Conservation (phyloP, 2,797 vertebrate species). For the Aphelocoma californica region DNA sequence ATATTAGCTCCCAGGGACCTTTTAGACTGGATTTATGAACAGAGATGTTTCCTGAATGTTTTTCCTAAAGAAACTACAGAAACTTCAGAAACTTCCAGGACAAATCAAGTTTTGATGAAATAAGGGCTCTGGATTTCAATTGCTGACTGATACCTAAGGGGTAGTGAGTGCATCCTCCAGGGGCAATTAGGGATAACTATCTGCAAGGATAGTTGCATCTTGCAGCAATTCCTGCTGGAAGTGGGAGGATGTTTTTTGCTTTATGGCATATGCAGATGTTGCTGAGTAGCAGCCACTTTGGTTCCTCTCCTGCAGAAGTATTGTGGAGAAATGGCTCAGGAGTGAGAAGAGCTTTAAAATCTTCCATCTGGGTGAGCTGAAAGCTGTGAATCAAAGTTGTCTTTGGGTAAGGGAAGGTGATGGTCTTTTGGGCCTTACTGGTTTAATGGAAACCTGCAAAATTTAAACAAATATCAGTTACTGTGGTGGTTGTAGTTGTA, state of each 20-base stretch:
- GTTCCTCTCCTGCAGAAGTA: not conserved
- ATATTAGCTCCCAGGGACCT: conserved; percentile 15
- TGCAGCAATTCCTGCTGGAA: not conserved
- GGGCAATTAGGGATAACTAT: not conserved
- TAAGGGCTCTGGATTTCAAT: not conserved
- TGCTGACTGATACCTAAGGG: not conserved
- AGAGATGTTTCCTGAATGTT: not conserved
- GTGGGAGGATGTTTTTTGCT: not conserved
- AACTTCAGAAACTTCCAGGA: too few species aligned
- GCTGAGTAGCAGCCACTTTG: not conserved
- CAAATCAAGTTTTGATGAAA: conserved; percentile 7
- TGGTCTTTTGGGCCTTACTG: not conserved
- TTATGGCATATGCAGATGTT: not conserved
- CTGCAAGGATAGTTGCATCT: not conserved
- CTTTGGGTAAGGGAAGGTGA: not conserved
- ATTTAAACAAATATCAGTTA: not conserved
- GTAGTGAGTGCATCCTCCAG: not conserved
- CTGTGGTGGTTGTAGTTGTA: not conserved
- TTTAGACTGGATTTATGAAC: conserved; percentile 34
- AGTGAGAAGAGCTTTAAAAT: not conserved
- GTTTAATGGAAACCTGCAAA: not conserved
- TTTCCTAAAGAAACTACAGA: conserved; percentile 1
- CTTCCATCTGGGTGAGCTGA: not conserved
- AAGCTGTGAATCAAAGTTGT: not conserved
- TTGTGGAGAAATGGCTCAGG: not conserved